Evolutionary conservation across 2,113 vertebrate genomes (phyloP).

Genomic region (Choloepus hoffmanni): DNA sequence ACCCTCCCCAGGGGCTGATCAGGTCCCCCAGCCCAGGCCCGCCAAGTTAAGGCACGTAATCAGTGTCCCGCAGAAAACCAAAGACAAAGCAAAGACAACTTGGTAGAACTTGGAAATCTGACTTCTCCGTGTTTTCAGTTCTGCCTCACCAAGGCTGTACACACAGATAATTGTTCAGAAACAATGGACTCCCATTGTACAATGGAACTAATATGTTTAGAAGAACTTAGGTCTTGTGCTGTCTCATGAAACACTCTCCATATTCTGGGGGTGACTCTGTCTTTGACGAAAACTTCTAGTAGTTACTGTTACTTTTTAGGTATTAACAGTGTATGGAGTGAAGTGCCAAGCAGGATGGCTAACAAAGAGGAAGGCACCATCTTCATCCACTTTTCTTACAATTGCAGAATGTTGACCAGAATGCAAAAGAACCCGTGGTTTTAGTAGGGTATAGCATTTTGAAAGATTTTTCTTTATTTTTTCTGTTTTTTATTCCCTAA

Average conservation of each 20-base stretch:
- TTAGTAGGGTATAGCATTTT: constrained; percentile 48
- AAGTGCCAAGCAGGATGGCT: neutral
- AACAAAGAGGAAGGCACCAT: neutral
- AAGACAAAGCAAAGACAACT: neutral
- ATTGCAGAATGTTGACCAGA: constrained; percentile 56
- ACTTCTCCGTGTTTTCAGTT: constrained; percentile 2
- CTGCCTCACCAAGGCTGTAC: neutral
- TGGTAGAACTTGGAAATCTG: neutral
- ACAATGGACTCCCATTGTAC: neutral
- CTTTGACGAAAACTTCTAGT: fast-evolving
- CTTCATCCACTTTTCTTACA: constrained; percentile 10
- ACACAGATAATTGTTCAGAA: neutral
- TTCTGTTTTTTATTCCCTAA: neutral
- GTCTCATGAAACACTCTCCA: fast-evolving
- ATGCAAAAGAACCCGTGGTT: constrained; percentile 12
- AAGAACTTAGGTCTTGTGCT: neutral
- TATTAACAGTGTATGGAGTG: fast-evolving
- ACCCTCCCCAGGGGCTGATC: no score
- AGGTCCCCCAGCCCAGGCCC: no score
- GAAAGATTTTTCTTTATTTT: constrained; percentile 36
- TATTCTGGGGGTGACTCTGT: fast-evolving
- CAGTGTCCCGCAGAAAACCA: no score
- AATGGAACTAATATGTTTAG: neutral
- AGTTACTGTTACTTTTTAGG: neutral
- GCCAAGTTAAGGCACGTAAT: no score